Conservation (phyloP, 2,113 vertebrate species). For the Semnornis frantzii region DNA sequence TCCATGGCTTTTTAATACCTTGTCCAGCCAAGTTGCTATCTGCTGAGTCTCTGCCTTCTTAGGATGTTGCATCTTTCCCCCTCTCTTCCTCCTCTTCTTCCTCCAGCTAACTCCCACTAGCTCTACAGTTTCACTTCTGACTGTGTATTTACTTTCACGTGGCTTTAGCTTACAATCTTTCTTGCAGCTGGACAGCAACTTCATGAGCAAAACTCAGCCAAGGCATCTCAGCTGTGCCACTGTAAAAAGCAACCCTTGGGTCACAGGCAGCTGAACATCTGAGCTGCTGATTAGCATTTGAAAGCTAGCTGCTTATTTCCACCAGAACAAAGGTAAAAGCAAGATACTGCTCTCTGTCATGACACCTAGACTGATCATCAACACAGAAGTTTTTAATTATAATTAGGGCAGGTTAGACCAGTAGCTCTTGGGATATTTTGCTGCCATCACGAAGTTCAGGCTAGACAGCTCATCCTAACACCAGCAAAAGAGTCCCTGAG, state of each 20-base stretch:
- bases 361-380: background rate
- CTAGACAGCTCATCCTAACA: background rate
- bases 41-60: background rate
- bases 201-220: background rate
- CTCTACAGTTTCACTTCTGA: background rate
- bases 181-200: background rate
- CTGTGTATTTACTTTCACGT: fast-evolving
- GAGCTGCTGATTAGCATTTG: background rate
- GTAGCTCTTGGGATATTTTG: background rate
- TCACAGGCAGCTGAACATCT: background rate
- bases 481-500: background rate
- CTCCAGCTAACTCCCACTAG: background rate
- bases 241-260: background rate
- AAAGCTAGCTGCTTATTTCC: background rate
- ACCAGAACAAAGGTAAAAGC: background rate
- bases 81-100: background rate
- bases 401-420: background rate
- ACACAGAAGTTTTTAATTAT: background rate
- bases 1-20: background rate
- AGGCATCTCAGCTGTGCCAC: background rate
- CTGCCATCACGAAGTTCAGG: background rate
- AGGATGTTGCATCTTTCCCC: background rate
- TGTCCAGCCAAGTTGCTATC: fast-evolving
- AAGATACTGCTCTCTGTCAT: background rate
- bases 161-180: background rate